phyloP scores from a whole-genome alignment of 1,140 invertebrate species.

The Bradynema listronoti region DNA sequence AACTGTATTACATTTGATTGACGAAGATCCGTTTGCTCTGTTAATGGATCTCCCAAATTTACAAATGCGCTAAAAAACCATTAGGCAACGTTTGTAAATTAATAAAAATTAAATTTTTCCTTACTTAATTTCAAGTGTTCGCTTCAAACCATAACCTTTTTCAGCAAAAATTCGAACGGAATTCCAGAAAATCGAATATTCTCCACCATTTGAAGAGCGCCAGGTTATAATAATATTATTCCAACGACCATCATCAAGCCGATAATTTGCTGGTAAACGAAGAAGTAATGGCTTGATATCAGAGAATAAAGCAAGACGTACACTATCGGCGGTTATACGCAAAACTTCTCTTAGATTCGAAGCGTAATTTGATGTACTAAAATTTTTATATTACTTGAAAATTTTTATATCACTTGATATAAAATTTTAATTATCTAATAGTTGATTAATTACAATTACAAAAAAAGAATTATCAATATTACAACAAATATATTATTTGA shows the following conservation, averaged over 20 bases:
- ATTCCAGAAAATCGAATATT: slow-evolving; percentile 60
- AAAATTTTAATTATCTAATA: too few species aligned
- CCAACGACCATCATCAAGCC: slow-evolving; percentile 82
- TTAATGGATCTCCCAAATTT: slow-evolving; percentile 71
- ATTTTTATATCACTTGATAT: too few species aligned
- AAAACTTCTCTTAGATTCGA: slow-evolving; percentile 72
- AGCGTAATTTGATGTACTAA: slow-evolving; percentile 70
- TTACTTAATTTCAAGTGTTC: slow-evolving; percentile 75
- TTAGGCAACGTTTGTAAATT: too few species aligned
- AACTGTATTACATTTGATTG: not conserved
- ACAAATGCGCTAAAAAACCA: slow-evolving; percentile 76
- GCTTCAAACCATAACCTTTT: slow-evolving; percentile 62
- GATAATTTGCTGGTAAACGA: slow-evolving; percentile 74
- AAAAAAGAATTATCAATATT: too few species aligned
- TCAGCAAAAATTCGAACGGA: slow-evolving; percentile 49
- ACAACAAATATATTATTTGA: too few species aligned
- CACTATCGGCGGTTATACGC: slow-evolving; percentile 80
- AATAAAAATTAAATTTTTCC: too few species aligned
- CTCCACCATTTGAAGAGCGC: slow-evolving; percentile 71
- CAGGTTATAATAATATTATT: slow-evolving; percentile 88
- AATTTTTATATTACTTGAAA: slow-evolving; percentile 2
- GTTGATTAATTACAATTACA: too few species aligned
- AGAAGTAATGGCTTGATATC: slow-evolving; percentile 75
- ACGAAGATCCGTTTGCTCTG: not conserved
- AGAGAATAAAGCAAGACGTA: slow-evolving; percentile 78